These are phyloP conservation scores for Sebastes steindachneri DNA, from an alignment of 2,797 vertebrate species.

Conservation along the genomic window DNA sequence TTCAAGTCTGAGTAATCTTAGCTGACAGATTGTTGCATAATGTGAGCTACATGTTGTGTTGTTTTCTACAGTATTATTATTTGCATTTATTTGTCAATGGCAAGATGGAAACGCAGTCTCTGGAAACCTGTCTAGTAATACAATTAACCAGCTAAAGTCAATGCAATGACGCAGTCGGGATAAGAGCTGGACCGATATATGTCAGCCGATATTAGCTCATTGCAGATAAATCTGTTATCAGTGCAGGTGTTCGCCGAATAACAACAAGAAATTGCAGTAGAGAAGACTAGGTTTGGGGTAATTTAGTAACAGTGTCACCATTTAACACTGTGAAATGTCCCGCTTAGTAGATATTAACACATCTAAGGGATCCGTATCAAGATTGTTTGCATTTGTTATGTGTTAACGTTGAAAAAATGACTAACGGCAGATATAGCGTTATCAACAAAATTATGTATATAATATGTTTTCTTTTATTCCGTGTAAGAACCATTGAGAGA, in stretches of 20 bases:
- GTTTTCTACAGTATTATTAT: not conserved
- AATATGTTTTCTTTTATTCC: too few relatives aligned
- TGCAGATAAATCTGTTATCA: not conserved
- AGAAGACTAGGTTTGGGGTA: not conserved
- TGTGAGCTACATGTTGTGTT: not conserved
- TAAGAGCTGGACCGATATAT: not conserved
- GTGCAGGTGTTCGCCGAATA: not conserved
- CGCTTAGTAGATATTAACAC: not conserved
- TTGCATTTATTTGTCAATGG: not conserved
- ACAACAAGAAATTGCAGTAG: not conserved
- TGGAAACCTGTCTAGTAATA: not conserved
- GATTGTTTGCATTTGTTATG: not conserved
- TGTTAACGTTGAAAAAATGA: not conserved
- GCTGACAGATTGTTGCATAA: not conserved
- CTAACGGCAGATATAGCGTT: not conserved
- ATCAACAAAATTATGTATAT: not conserved
- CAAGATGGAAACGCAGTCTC: not conserved
- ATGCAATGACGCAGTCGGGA: not conserved
- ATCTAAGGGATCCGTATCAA: not conserved
- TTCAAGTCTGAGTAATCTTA: not conserved
- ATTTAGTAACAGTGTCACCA: not conserved
- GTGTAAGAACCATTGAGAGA: too few relatives aligned
- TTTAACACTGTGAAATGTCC: not conserved
- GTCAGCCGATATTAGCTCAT: not conserved
- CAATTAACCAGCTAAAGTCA: not conserved